Conservation (phyloP, 2,888 invertebrate genomes). For the Lymantria monacha region DNA sequence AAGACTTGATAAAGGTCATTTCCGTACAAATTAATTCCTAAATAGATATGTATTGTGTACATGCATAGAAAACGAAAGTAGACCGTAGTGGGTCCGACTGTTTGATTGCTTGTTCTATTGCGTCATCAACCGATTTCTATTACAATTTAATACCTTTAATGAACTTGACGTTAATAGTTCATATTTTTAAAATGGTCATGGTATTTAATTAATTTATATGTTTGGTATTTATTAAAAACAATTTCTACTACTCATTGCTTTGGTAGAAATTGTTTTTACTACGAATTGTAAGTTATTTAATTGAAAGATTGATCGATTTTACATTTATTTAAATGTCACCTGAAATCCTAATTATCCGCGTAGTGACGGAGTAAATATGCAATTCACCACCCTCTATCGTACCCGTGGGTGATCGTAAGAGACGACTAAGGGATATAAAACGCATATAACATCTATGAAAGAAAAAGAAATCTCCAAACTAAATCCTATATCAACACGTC, state of each 20-base stretch:
- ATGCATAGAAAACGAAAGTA: conserved; percentile 24
- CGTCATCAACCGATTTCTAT: conserved; percentile 25
- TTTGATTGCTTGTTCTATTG: conserved; percentile 18
- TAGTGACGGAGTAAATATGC: too few relatives aligned
- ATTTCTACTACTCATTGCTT: background rate
- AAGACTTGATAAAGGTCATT: too few relatives aligned
- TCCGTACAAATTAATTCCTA: background rate
- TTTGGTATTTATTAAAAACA: background rate
- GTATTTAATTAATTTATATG: conserved; percentile 2
- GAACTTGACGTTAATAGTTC: conserved; percentile 8
- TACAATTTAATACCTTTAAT: conserved; percentile 24
- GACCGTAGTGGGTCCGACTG: conserved; percentile 4
- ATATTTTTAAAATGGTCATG: background rate
- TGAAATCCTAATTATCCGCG: too few relatives aligned
- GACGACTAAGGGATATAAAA: too few relatives aligned
- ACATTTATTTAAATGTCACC: too few relatives aligned
- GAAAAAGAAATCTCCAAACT: too few relatives aligned
- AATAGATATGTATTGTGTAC: conserved; percentile 9
- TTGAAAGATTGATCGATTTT: too few relatives aligned
- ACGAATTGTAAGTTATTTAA: too few relatives aligned
- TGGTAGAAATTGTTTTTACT: background rate
- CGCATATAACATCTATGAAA: too few relatives aligned
- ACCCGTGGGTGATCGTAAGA: too few relatives aligned
- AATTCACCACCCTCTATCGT: too few relatives aligned
- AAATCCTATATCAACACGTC: too few relatives aligned